phyloP scores from a whole-genome alignment of 2,113 vertebrate genomes.

The Haplotaxodon microlepis region DNA sequence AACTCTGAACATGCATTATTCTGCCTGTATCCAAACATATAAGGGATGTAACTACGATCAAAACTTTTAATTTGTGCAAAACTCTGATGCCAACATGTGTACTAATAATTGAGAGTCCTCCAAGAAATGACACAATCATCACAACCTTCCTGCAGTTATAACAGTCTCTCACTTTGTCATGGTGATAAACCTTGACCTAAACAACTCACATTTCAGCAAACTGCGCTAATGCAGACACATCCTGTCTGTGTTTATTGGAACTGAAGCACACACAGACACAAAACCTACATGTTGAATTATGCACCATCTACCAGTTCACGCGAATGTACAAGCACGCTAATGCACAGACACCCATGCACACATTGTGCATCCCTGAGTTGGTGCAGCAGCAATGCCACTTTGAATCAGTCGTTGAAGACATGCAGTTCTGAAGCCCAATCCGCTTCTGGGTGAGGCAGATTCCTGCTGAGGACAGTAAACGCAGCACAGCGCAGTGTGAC shows the following conservation, averaged over 20 bases:
- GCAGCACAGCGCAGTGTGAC: background rate
- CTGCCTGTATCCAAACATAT: background rate
- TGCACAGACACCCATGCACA: background rate
- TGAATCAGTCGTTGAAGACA: constrained; percentile 8
- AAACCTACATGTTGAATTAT: background rate
- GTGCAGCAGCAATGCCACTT: constrained; percentile 21
- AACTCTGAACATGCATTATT: background rate
- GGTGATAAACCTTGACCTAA: background rate
- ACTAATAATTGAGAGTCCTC: background rate
- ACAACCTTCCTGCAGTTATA: background rate
- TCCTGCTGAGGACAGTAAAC: constrained; percentile 29
- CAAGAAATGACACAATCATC: background rate
- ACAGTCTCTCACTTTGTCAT: background rate
- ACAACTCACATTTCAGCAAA: background rate
- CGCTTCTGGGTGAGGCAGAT: background rate
- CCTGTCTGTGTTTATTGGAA: background rate
- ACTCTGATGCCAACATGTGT: background rate
- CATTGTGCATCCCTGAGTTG: background rate
- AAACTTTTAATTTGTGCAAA: background rate
- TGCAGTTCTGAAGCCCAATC: background rate
- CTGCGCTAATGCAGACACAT: background rate
- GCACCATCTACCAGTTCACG: background rate
- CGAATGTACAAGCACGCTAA: background rate
- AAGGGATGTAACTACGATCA: background rate
- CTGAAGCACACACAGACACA: background rate